Base-by-base conservation (phyloP, 2,888 invertebrate species). In the Germaria angustata region DNA sequence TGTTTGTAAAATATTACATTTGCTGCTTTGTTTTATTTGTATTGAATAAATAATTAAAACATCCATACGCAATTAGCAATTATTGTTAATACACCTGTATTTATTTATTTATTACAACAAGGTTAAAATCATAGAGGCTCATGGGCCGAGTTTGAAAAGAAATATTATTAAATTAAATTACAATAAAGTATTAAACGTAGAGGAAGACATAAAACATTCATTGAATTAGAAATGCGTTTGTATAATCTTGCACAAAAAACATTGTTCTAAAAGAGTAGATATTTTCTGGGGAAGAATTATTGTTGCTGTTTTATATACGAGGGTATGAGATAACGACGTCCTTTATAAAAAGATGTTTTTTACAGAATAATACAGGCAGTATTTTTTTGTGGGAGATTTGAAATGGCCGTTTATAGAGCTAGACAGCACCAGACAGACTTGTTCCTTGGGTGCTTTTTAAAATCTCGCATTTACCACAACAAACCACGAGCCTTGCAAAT, bases 31-130 rank as follows among this genome's bases (percentile, higher is more conserved):
- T 66, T 49, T 36, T 22, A 36, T 24, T 51, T 66, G 36, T 39
- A 7, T 53, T 79, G 75, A 75, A 82, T 79, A 22, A 51, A 20
- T 71, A 79, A 82, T 82, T 82, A 71, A 71, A 82, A 79, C 79
- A 82, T 82, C 79, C 46, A 75, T 75, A 75, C 78, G 65, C 79
- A 82, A 82, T 82, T 82, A 82, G 75, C 51, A 65, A 75, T 75
- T 82, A 78, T 75, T 82, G 81, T 79, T 75, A 65, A 75, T 82
- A 75, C 73, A 73, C 28, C 4, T 53, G 68, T 63, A 71, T 44
- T 49, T 51, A 63, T 63, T 61, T 61, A 61, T 39, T 13, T n/a
- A 17, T 39, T 68, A 22, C 17, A 63, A 72, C 49, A 65, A 79
- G 72, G 65, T 34, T 53, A 28, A 44, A 61, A 15, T 49, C 20